phyloP scores from a whole-genome alignment of 2,113 vertebrate species.

The Labrus mixtus region DNA sequence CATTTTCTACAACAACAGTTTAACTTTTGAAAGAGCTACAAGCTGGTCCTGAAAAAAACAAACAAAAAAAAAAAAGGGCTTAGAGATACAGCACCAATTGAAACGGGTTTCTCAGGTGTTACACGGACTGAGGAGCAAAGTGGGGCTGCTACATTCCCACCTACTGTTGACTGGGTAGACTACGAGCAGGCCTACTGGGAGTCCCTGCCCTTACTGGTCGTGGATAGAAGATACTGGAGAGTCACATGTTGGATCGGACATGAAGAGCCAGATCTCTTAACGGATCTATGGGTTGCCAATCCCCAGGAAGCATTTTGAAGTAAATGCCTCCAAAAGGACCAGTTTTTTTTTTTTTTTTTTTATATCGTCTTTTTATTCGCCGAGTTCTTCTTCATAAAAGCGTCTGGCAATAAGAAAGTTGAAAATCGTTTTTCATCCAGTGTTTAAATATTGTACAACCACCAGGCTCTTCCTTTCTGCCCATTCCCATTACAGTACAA shows the following conservation, averaged over 20 bases:
- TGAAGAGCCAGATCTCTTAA: constrained; percentile 28
- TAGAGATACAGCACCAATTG: constrained; percentile 65
- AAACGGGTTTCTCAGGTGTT: constrained; percentile 55
- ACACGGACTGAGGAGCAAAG: constrained; percentile 33
- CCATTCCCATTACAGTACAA: constrained; percentile 70
- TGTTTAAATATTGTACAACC: constrained; percentile 63
- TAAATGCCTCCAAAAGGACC: constrained; percentile 24
- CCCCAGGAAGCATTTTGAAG: constrained; percentile 40
- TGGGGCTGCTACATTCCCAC: constrained; percentile 51
- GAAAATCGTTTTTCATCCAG: constrained; percentile 42
- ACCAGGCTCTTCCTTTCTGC: constrained; percentile 46
- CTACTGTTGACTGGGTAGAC: constrained; percentile 42
- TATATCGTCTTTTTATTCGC: constrained; percentile 28
- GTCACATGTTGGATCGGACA: constrained; percentile 33
- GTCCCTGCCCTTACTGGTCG: constrained; percentile 22
- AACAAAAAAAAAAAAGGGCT: constrained; percentile 56
- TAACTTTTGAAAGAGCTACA: constrained; percentile 73
- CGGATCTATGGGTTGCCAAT: constrained; percentile 29
- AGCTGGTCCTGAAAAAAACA: constrained; percentile 72
- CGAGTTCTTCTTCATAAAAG: constrained; percentile 43
- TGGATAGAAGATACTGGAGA: constrained; percentile 40
- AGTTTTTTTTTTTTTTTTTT: not conserved
- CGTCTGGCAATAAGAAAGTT: constrained; percentile 23
- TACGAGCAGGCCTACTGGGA: constrained; percentile 14
- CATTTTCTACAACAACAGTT: constrained; percentile 74